Percentiles rank a stretch among this genome's conserved stretches.
These are phyloP conservation scores for Thumatha senex DNA, from an alignment of 2,888 invertebrate species.

Conservation along the genomic window DNA sequence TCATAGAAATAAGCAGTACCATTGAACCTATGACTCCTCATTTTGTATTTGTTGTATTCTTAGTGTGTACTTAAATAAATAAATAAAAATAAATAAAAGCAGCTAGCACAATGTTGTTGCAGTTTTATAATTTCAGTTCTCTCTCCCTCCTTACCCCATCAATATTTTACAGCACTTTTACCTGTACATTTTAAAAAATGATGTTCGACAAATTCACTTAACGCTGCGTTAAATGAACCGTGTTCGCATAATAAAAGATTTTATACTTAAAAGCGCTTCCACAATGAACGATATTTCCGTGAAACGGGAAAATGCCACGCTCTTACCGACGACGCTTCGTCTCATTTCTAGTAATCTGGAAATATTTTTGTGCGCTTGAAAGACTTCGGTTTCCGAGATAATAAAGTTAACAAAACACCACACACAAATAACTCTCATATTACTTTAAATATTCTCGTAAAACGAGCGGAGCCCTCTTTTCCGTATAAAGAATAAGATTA, in stretches of 20 bases:
- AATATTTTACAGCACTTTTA: constrained; percentile 68
- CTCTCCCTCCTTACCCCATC: constrained; percentile 38
- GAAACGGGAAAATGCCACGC: constrained; percentile 57
- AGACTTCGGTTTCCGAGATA: constrained; percentile 42
- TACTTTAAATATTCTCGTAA: constrained; percentile 44
- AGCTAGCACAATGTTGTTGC: constrained; percentile 51
- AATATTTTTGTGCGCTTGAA: constrained; percentile 62
- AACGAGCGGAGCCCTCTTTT: constrained; percentile 40
- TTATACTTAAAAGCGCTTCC: constrained; percentile 77
- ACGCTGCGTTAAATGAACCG: constrained; percentile 81
- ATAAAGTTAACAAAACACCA: constrained; percentile 55
- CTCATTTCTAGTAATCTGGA: constrained; percentile 47
- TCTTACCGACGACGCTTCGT: constrained; percentile 54
- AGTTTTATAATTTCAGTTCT: constrained; percentile 44
- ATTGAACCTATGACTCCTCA: too few relatives aligned
- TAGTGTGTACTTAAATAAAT: too few relatives aligned
- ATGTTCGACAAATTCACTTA: constrained; percentile 82
- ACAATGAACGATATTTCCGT: constrained; percentile 73
- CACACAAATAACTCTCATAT: constrained; percentile 56
- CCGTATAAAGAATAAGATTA: constrained; percentile 35
- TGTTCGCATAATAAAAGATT: constrained; percentile 81
- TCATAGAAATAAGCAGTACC: too few relatives aligned
- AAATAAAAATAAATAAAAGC: too few relatives aligned
- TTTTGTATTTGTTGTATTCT: too few relatives aligned
- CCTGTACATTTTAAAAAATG: constrained; percentile 77